Percentiles rank a stretch among this genome's conserved stretches.
Evolutionary conservation across 2,113 vertebrate genomes (phyloP).

Genomic region (Vireo altiloquus): DNA sequence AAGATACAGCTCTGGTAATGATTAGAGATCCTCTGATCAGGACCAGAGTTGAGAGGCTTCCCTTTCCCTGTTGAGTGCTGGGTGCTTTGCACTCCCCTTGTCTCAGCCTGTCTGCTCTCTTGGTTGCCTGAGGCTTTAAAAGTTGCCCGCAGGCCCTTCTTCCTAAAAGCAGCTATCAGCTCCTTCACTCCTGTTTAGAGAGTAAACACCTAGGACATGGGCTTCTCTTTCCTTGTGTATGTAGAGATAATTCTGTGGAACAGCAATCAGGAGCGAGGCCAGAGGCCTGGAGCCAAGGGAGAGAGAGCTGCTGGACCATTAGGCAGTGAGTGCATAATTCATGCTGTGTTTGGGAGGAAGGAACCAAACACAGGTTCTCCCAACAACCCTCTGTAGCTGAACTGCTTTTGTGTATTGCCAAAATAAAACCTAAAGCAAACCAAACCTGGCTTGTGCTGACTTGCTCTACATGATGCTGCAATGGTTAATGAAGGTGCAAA

Average conservation of each 20-base stretch:
- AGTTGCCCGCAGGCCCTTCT: background rate
- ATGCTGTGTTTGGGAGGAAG: background rate
- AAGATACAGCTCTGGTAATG: background rate
- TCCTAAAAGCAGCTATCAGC: background rate
- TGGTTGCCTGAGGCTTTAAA: background rate
- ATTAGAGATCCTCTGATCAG: background rate
- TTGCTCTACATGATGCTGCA: background rate
- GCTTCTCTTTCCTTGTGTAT: background rate
- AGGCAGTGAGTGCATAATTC: background rate
- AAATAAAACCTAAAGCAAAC: background rate
- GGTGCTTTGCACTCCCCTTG: background rate
- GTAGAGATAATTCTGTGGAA: background rate
- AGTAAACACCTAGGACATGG: background rate
- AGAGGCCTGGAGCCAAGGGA: background rate
- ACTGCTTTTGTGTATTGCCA: background rate
- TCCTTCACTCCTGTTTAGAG: background rate
- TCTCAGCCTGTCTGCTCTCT: background rate
- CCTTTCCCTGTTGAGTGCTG: background rate
- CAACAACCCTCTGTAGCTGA: background rate
- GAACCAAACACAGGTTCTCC: background rate
- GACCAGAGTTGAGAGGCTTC: background rate
- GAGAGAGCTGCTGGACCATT: background rate
- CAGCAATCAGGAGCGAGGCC: background rate
- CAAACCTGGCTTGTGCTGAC: background rate
- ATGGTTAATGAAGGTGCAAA: background rate